Base-by-base conservation (phyloP, 35 echinoderm and acorn worm genomes). In the Anneissia japonica region DNA sequence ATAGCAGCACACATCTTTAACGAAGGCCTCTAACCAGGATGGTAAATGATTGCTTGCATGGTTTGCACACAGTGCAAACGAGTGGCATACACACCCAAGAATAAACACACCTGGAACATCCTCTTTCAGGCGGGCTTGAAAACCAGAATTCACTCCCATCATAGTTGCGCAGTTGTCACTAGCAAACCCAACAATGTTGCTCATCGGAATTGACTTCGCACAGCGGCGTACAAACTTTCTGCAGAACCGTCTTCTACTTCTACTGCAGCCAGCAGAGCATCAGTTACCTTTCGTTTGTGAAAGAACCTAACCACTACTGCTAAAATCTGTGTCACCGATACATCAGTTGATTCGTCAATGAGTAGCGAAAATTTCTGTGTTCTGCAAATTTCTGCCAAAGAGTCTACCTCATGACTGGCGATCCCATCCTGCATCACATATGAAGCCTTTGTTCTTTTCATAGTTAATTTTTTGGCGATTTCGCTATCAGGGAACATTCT, bases 121-220 rank as follows among this genome's bases (percentile, higher is more conserved):
- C 77, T 32, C 73, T 77, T 39, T 76, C 37, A 39, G 73, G 77
- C 84, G 33, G 12, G 84, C 84, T 76, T 86, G 84, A 74, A 76
- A 86, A 34, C 84, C 13, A 12, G 84, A 85, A 74, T 76, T 33
- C 43, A 37, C 34, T 43, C 82, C 84, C 34, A 86, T 85, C 84
- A 86, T 86, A 75, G 84, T 86, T 38, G 84, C 74, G 37, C 72
- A 86, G 84, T 85, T 85, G 64, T 85, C 84, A 10, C 84, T 85
- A 13, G 64, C 84, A 28, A 37, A 85, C 12, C 84, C 84, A 5
- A 85, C 76, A 29, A 85, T 75, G 34, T 85, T 84, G 23, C 82
- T 72, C 46, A 84, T 72, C 36, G 32, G 34, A 84, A 84, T 4
- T 72, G 46, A 72, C 76, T 76, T 35, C 76, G 74, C 30, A 85